Conservation (phyloP, 2,888 invertebrate species). For the Chrysodeixis includens region DNA sequence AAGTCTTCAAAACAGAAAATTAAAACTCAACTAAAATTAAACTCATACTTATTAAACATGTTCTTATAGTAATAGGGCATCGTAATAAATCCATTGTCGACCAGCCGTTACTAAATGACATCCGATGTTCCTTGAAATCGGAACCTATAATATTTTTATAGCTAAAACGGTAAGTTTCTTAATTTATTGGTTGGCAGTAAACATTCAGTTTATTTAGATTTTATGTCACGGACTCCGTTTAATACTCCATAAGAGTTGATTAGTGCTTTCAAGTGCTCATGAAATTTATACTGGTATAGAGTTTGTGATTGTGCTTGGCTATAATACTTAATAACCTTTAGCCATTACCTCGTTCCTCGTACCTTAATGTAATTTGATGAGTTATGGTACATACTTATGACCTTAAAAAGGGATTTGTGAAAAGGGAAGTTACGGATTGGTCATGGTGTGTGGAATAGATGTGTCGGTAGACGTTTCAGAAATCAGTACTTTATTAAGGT, state of each 20-base stretch:
- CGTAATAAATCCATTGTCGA: not conserved
- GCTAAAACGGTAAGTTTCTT: constrained; percentile 14
- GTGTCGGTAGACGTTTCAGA: too few species aligned
- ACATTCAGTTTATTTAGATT: constrained; percentile 32
- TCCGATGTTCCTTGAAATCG: not conserved
- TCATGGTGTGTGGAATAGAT: too few species aligned
- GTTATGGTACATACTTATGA: not conserved
- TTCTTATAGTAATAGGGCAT: not conserved
- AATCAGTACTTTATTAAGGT: too few species aligned
- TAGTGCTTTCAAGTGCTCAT: constrained; percentile 7
- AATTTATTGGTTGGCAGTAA: constrained; percentile 29
- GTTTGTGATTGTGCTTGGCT: not conserved
- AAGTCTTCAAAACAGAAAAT: not conserved
- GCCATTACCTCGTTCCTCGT: not conserved
- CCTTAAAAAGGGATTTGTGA: not conserved
- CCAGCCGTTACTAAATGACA: not conserved
- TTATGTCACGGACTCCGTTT: constrained; percentile 21
- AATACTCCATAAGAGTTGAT: constrained; percentile 19
- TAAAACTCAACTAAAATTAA: not conserved
- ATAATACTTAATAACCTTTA: not conserved
- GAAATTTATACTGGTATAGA: not conserved
- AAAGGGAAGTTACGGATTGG: too few species aligned
- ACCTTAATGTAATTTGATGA: not conserved
- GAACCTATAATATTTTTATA: constrained; percentile 35
- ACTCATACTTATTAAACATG: not conserved